These are phyloP conservation scores for Enteromius anoplus DNA, from an alignment of 2,797 vertebrate species.

Conservation along the genomic window DNA sequence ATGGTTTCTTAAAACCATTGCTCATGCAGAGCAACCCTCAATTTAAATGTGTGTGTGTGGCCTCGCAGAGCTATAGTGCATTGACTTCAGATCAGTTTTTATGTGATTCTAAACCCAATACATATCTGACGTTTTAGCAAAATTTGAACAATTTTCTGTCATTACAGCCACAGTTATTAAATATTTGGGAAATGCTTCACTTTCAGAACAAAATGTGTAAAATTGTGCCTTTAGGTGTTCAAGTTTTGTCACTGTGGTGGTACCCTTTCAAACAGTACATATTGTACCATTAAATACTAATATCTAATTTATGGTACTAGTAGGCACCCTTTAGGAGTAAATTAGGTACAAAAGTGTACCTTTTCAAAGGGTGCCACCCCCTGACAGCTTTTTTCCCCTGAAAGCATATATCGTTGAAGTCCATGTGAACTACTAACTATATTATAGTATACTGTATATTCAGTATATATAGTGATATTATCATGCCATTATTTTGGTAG, in stretches of 20 bases:
- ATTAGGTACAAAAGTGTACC: not conserved
- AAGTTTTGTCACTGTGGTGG: not conserved
- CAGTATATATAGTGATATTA: not conserved
- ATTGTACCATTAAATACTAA: not conserved
- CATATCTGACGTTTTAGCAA: not conserved
- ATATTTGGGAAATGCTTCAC: not conserved
- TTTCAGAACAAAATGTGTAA: not conserved
- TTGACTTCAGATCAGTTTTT: not conserved
- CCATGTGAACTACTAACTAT: not conserved
- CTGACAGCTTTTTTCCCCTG: not conserved
- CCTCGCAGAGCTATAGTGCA: not conserved
- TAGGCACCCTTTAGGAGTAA: not conserved
- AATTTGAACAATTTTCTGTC: not conserved
- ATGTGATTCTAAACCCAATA: not conserved
- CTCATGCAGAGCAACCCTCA: not conserved
- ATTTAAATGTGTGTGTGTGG: conserved; percentile 4
- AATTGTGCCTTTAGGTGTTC: not conserved
- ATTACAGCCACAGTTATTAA: not conserved
- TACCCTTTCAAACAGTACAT: not conserved
- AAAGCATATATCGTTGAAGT: not conserved
- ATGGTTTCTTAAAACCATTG: conserved; percentile 22
- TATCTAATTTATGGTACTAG: not conserved
- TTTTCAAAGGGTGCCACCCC: not conserved
- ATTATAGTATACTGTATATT: no score
- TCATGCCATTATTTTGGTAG: not conserved